Base-by-base conservation (phyloP, 2,797 vertebrate species). In the Selene dorsalis region DNA sequence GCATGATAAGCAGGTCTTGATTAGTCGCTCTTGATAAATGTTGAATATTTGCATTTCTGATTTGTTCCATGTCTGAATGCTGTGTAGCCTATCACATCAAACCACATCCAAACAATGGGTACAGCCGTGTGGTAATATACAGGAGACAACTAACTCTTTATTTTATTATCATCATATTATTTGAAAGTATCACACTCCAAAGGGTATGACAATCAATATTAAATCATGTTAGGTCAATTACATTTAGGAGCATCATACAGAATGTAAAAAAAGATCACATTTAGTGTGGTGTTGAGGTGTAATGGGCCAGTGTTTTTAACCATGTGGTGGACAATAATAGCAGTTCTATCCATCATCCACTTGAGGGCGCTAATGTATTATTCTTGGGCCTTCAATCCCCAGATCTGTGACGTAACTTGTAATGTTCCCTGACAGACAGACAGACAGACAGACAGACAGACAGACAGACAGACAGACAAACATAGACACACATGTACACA, bases 321-420 rank as follows among this genome's bases (percentile, higher is more conserved):
- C 5, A 30, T 30, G 30, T 0, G 11, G 2, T 14, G 6, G 4
- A 4, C 30, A 30, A 35, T 30, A 1, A 16, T 7, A 18, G 75
- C 70, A 64, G 24, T 78, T 48, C 18, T 2, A 3, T 45, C 14
- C 1, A 38, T 0, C 50, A 2, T 50, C 79, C 92, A 86, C 87
- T 73, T 75, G 91, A 89, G 84, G 80, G 87, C 77, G 83, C 32
- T 60, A 80, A 45, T 78, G 77, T 38, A 80, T 13, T 39, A 71
- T 41, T 84, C 0, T 26, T 72, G 18, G 3, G 7, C 1, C 35
- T 39, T 8, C 55, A 72, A 22, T 1, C 13, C 3, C 45, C 32
- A 43, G 1, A 53, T 4, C 3, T 48, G 20, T 45, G 55, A 65
- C 32, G 12, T 17, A 62, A 28, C 16, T 17, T 59, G 20, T 28